Percentiles rank a stretch among this genome's conserved stretches.
Evolutionary conservation across 1,140 invertebrate genomes (phyloP).

Genomic region (Parapsyche elsis): DNA sequence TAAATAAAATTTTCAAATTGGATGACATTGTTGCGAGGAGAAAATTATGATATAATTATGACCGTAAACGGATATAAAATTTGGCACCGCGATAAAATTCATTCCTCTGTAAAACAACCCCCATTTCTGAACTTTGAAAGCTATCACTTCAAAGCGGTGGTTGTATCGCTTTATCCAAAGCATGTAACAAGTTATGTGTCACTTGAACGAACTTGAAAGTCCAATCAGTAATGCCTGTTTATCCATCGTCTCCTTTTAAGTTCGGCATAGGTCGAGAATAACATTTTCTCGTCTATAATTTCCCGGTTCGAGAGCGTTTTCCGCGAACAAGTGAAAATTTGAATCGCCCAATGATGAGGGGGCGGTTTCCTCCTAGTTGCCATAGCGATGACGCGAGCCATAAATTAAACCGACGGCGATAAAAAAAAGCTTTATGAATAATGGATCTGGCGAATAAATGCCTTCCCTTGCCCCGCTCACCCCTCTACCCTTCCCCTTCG

Average conservation of each 20-base stretch:
- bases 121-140: too few relatives aligned
- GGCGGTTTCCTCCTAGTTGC: constrained; percentile 30
- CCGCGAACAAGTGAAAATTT: constrained; percentile 28
- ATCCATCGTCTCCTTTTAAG: neutral
- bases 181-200: too few relatives aligned
- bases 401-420: constrained; percentile 40
- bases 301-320: constrained; percentile 11
- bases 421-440: constrained; percentile 39
- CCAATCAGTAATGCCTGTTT: too few relatives aligned
- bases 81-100: too few relatives aligned
- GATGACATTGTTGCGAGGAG: neutral
- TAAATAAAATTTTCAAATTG: constrained; percentile 9
- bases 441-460: constrained; percentile 32
- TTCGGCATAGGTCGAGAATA: neutral
- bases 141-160: too few relatives aligned
- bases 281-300: constrained; percentile 2
- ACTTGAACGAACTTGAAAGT: too few relatives aligned
- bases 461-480: neutral
- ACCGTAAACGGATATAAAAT: too few relatives aligned
- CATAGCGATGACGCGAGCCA: constrained; percentile 29
- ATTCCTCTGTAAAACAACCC: too few relatives aligned
- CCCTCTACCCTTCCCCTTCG: too few relatives aligned
- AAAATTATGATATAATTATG: constrained; percentile 1
- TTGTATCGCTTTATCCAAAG: too few relatives aligned
- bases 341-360: constrained; percentile 25